Percentiles rank a stretch among this genome's conserved stretches.
Evolutionary conservation across 2,888 invertebrate genomes (phyloP).

Genomic region (Tetranychus piercei): DNA sequence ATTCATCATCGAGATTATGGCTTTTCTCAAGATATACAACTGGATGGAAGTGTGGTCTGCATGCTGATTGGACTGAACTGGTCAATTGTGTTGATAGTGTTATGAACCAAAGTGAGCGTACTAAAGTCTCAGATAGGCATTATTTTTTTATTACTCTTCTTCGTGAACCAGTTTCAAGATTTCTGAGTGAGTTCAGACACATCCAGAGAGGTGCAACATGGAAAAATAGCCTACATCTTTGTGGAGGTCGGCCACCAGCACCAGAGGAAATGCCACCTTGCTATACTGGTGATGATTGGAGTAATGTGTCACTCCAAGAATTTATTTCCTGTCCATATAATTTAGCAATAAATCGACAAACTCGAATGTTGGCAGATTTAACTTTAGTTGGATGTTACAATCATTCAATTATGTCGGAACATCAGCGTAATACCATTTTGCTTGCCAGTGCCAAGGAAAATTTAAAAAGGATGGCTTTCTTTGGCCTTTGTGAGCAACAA

Average conservation of each 20-base stretch:
- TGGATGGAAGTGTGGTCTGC: conserved; percentile 93
- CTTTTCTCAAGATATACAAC: conserved; percentile 90
- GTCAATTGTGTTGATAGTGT: conserved; percentile 76
- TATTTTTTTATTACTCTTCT: conserved; percentile 92
- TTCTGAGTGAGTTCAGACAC: conserved; percentile 88
- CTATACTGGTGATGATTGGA: conserved; percentile 52
- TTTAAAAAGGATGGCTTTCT: conserved; percentile 83
- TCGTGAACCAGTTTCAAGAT: conserved; percentile 77
- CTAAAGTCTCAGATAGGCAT: conserved; percentile 41
- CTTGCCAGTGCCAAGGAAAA: conserved; percentile 87
- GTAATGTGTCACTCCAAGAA: conserved; percentile 68
- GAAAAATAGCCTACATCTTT: conserved; percentile 53
- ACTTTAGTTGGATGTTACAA: conserved; percentile 90
- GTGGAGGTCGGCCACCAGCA: conserved; percentile 51
- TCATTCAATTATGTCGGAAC: conserved; percentile 37
- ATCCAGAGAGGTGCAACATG: conserved; percentile 91
- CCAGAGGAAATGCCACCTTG: conserved; percentile 56
- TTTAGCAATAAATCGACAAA: conserved; percentile 85
- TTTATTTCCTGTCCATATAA: conserved; percentile 81
- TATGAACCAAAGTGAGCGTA: conserved; percentile 72
- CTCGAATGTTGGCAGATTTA: conserved; percentile 89
- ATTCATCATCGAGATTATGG: conserved; percentile 63
- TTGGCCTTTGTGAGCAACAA: conserved; percentile 87
- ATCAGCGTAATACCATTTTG: conserved; percentile 63
- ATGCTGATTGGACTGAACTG: conserved; percentile 95